These are phyloP conservation scores for Pelodiscus sinensis DNA, from an alignment of 2,113 vertebrate species.

Conservation along the genomic window DNA sequence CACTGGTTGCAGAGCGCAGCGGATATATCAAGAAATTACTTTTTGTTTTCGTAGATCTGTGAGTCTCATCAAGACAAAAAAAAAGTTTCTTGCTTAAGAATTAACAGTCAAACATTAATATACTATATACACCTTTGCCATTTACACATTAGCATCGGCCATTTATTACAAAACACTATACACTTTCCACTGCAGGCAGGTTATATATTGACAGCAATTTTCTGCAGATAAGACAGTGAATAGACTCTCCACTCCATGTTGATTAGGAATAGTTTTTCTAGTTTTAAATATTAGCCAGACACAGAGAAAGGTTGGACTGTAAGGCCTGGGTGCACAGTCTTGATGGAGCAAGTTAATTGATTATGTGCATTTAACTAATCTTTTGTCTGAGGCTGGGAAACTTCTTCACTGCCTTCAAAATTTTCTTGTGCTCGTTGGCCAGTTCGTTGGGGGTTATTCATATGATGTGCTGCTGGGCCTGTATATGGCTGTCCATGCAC, in stretches of 20 bases:
- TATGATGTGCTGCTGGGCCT: constrained; percentile 97
- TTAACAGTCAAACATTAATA: constrained; percentile 99
- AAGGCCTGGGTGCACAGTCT: constrained; percentile 94
- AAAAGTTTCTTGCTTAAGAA: constrained; percentile 89
- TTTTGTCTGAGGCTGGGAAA: constrained; percentile 91
- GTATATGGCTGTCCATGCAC: constrained; percentile 99
- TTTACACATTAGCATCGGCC: constrained; percentile 98
- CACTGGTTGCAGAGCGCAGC: constrained; percentile 91
- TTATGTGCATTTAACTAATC: constrained; percentile 89
- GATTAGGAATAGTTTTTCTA: constrained; percentile 90
- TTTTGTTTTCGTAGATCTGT: constrained; percentile 89
- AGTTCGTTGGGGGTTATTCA: constrained; percentile 98
- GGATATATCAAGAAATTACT: constrained; percentile 89
- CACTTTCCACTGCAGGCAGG: constrained; percentile 94
- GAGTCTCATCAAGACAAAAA: constrained; percentile 92
- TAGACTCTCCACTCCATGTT: constrained; percentile 90
- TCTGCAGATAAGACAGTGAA: constrained; percentile 91
- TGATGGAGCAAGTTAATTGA: constrained; percentile 85
- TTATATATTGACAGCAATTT: constrained; percentile 92
- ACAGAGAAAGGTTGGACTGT: constrained; percentile 91
- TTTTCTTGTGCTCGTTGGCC: constrained; percentile 99
- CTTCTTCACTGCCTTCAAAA: constrained; percentile 96
- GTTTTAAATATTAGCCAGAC: constrained; percentile 90
- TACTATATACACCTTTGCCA: constrained; percentile 99
- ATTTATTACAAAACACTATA: constrained; percentile 96